phyloP scores from a whole-genome alignment of 1,140 invertebrate species.

The Drosophila setifemur region DNA sequence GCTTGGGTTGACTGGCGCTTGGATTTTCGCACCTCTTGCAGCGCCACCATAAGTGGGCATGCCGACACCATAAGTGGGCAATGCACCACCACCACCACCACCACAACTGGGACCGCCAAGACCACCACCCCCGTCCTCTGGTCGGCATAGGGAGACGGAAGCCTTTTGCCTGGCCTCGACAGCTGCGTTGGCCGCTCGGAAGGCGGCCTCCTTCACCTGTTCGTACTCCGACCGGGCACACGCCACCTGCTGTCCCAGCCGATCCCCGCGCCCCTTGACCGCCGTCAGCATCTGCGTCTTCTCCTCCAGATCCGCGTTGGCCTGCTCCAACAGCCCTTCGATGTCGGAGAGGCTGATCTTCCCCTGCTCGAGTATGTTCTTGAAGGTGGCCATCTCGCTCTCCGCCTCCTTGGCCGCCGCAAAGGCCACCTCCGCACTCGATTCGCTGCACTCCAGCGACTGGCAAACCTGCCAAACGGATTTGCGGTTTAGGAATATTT shows the following conservation, averaged over 20 bases:
- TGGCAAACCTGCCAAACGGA: too few species aligned
- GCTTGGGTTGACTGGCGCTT: too few species aligned
- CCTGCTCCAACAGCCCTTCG: slow-evolving; percentile 83
- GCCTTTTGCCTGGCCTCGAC: slow-evolving; percentile 83
- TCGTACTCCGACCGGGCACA: slow-evolving; percentile 84
- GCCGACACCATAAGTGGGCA: too few species aligned
- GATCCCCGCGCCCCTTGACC: slow-evolving; percentile 84
- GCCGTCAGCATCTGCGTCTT: slow-evolving; percentile 85
- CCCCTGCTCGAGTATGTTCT: slow-evolving; percentile 82
- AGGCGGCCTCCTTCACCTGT: slow-evolving; percentile 85
- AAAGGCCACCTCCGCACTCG: slow-evolving; percentile 84
- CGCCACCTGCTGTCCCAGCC: slow-evolving; percentile 84
- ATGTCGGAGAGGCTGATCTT: slow-evolving; percentile 84
- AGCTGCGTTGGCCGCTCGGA: slow-evolving; percentile 85
- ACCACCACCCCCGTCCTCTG: neutral
- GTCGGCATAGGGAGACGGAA: neutral
- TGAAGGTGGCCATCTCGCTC: slow-evolving; percentile 78
- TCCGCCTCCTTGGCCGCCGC: slow-evolving; percentile 84
- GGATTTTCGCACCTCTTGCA: too few species aligned
- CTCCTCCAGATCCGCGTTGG: slow-evolving; percentile 84
- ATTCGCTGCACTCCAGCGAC: slow-evolving; percentile 84
- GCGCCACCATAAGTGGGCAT: too few species aligned
- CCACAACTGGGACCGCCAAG: too few species aligned
- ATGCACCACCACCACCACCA: too few species aligned
- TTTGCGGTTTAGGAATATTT: too few species aligned